Evolutionary conservation across 1,140 invertebrate species (phyloP).

Genomic region (Drosophila bipectinata): DNA sequence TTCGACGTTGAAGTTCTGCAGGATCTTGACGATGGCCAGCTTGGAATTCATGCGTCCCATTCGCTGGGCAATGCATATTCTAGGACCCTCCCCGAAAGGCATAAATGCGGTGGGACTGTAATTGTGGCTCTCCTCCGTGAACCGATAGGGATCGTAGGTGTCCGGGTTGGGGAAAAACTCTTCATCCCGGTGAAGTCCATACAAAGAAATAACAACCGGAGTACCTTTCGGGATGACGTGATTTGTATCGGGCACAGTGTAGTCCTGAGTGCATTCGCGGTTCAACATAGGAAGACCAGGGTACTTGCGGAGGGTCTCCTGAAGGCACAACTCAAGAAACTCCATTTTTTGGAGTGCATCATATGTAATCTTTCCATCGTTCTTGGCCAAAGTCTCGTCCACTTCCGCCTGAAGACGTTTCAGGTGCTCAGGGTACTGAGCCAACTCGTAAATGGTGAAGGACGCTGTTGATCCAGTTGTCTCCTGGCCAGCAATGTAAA

Average conservation of each 20-base stretch:
- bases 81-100: conserved; percentile 89
- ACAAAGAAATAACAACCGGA: conserved; percentile 82
- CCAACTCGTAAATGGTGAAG: conserved; percentile 86
- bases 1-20: conserved; percentile 65
- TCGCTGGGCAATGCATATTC: conserved; percentile 84
- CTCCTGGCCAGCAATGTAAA: conserved; percentile 90
- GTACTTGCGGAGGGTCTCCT: conserved; percentile 87
- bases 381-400: conserved; percentile 79
- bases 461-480: conserved; percentile 88
- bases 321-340: conserved; percentile 86
- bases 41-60: conserved; percentile 68
- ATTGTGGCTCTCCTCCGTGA: conserved; percentile 84
- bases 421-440: conserved; percentile 86
- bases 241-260: conserved; percentile 79
- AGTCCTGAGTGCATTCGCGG: conserved; percentile 83
- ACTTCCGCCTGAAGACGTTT: conserved; percentile 86
- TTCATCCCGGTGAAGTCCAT: conserved; percentile 84
- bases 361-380: conserved; percentile 85
- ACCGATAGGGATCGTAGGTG: conserved; percentile 88
- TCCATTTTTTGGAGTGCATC: conserved; percentile 85
- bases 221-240: conserved; percentile 84
- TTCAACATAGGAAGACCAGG: conserved; percentile 86
- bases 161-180: conserved; percentile 87
- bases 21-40: conserved; percentile 62
- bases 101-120: conserved; percentile 84